phyloP scores from a whole-genome alignment of 1,140 invertebrate genomes.

The Gonatopus flavifemur region DNA sequence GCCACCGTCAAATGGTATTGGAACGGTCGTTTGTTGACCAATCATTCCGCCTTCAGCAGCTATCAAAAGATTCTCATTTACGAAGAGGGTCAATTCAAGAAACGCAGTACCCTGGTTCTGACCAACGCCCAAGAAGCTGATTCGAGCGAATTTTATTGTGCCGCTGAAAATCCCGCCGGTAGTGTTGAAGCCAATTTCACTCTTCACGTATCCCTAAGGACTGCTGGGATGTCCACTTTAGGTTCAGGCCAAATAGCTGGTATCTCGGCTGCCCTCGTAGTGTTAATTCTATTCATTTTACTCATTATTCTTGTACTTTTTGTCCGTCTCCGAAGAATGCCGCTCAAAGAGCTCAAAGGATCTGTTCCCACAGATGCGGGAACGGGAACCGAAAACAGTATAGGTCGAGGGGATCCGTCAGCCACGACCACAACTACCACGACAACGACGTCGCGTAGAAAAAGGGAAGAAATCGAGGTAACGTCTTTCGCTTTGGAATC shows the following conservation, averaged over 20 bases:
- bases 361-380: conserved; percentile 71
- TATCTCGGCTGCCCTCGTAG: conserved; percentile 77
- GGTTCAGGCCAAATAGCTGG: conserved; percentile 84
- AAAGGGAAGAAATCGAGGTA: conserved; percentile 47
- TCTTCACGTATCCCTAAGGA: conserved; percentile 74
- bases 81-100: conserved; percentile 72
- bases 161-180: conserved; percentile 88
- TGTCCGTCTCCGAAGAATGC: conserved; percentile 68
- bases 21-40: conserved; percentile 77
- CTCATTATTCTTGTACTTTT: conserved; percentile 74
- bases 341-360: conserved; percentile 75
- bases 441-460: conserved; percentile 37
- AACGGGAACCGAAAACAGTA: conserved; percentile 42
- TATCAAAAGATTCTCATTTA: conserved; percentile 79
- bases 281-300: conserved; percentile 76
- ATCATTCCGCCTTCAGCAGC: conserved; percentile 78
- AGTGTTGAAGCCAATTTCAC: conserved; percentile 91
- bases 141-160: conserved; percentile 86
- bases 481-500: conserved; percentile 43
- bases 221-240: conserved; percentile 76
- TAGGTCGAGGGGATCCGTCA: conserved; percentile 29
- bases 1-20: conserved; percentile 85
- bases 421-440: conserved; percentile 29
- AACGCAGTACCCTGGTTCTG: conserved; percentile 78
- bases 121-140: conserved; percentile 87